Conservation (phyloP, 2,113 vertebrate genomes). For the Syrrhaptes paradoxus region DNA sequence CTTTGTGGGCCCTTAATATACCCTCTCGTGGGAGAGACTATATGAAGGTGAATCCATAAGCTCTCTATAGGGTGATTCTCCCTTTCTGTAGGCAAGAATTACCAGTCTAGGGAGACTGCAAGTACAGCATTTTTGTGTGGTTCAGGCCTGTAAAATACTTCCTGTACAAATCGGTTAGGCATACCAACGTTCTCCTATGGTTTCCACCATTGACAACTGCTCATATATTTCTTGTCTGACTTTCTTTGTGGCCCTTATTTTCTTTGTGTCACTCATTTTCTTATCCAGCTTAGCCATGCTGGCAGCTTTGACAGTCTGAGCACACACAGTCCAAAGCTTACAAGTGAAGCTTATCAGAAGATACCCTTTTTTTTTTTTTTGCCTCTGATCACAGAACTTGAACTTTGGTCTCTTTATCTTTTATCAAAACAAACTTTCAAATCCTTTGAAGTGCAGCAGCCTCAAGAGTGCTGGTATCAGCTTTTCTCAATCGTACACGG, state of each 20-base stretch:
- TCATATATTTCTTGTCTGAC: neutral
- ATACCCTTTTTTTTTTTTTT: neutral
- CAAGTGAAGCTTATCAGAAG: constrained; percentile 52
- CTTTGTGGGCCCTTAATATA: neutral
- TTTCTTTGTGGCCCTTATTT: neutral
- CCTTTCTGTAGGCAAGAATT: neutral
- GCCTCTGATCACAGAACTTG: constrained; percentile 32
- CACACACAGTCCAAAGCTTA: neutral
- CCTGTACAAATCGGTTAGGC: neutral
- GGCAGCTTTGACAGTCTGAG: neutral
- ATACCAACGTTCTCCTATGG: neutral
- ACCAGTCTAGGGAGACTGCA: neutral
- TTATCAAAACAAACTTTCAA: constrained; percentile 49
- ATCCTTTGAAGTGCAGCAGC: constrained; percentile 19
- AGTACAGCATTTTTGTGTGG: neutral
- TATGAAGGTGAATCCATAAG: neutral
- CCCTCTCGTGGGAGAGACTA: neutral
- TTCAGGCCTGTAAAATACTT: neutral
- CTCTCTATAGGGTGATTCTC: neutral
- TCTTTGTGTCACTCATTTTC: constrained; percentile 23
- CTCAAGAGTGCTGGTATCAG: constrained; percentile 48
- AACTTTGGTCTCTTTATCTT: constrained; percentile 42
- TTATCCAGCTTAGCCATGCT: constrained; percentile 17
- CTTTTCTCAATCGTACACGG: neutral
- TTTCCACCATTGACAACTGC: neutral